These are phyloP conservation scores for Hyaena hyaena DNA, from an alignment of 2,113 vertebrate species.

Conservation along the genomic window DNA sequence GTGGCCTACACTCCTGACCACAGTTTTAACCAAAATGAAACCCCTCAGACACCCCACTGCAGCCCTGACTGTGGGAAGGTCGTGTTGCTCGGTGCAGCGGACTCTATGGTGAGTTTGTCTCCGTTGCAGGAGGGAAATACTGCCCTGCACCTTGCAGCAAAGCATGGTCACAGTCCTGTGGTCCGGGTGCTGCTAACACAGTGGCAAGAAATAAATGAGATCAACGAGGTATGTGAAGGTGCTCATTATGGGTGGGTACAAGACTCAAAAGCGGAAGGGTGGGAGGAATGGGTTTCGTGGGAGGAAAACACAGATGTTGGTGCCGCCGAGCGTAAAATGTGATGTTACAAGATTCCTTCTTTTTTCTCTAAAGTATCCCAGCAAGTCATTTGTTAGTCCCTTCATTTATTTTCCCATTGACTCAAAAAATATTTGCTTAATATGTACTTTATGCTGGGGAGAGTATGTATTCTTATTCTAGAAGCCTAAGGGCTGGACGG, in stretches of 20 bases:
- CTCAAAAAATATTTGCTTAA: not conserved
- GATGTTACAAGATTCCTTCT: not conserved
- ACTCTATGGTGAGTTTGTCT: not conserved
- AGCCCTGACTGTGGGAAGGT: not conserved
- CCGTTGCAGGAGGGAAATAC: conserved; percentile 91
- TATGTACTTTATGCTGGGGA: not conserved
- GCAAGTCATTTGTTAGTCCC: not conserved
- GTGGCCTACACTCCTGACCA: not conserved
- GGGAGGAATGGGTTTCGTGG: not conserved
- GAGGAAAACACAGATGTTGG: not conserved
- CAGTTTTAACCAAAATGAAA: not conserved
- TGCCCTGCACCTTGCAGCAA: conserved; percentile 92
- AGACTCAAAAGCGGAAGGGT: not conserved
- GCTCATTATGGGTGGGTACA: not conserved
- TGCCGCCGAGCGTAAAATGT: not conserved
- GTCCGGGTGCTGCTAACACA: conserved; percentile 88
- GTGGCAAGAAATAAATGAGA: conserved; percentile 88
- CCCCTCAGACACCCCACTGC: not conserved
- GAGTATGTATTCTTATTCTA: not conserved
- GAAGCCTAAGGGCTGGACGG: not conserved
- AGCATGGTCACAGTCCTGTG: conserved; percentile 87
- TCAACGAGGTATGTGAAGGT: conserved; percentile 87
- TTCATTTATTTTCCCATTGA: not conserved
- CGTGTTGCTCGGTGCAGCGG: accelerated
- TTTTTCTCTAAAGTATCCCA: not conserved